phyloP scores from a whole-genome alignment of 2,888 invertebrate genomes.

The Coenonympha glycerion region DNA sequence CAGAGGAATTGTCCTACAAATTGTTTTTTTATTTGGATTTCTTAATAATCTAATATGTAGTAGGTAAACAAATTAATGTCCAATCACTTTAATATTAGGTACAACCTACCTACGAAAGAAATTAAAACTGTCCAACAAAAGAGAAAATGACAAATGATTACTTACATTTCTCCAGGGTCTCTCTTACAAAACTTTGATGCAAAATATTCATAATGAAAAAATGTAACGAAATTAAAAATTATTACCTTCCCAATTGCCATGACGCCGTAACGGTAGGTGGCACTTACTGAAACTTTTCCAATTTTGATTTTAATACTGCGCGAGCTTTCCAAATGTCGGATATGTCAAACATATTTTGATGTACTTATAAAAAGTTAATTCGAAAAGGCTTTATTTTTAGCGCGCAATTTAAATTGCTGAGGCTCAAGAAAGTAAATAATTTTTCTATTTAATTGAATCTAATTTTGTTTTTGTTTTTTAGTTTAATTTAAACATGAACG shows the following conservation, averaged over 20 bases:
- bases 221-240: conserved; percentile 24
- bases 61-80: too few species aligned
- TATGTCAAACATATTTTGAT: neutral
- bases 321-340: conserved; percentile 7
- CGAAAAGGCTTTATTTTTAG: neutral
- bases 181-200: neutral
- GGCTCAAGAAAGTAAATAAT: neutral
- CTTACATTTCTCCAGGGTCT: neutral
- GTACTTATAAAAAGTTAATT: neutral
- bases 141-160: conserved; percentile 9
- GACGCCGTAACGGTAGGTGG: conserved; percentile 30
- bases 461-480: neutral
- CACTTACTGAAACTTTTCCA: conserved; percentile 34
- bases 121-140: conserved; percentile 6
- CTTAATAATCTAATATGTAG: too few species aligned
- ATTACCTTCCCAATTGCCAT: conserved; percentile 28
- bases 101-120: neutral
- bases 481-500: neutral
- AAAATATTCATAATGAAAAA: conserved; percentile 2
- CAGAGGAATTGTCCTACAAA: too few species aligned
- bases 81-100: too few species aligned
- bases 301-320: conserved; percentile 32
- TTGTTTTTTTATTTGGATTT: too few species aligned
- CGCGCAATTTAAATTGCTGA: neutral
- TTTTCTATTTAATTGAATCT: neutral